Conservation (phyloP, 2,888 invertebrate species). For the Caenorhabditis macrosperma region DNA sequence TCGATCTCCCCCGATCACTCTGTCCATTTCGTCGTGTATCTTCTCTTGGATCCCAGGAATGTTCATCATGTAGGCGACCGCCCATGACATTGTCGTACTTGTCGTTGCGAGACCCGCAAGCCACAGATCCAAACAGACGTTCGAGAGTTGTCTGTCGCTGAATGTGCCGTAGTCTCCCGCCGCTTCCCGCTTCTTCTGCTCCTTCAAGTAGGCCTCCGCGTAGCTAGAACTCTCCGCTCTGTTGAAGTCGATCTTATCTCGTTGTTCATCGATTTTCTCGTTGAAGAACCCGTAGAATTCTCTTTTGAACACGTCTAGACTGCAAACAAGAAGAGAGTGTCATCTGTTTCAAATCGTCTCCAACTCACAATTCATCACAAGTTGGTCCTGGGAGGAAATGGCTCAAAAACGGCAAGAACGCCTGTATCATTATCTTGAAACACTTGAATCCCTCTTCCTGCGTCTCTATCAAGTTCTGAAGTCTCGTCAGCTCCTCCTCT, state of each 20-base stretch:
- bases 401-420: slow-evolving; percentile 13
- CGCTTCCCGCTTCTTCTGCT: slow-evolving; percentile 44
- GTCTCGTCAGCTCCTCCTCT: slow-evolving; percentile 19
- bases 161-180: slow-evolving; percentile 35
- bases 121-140: slow-evolving; percentile 52
- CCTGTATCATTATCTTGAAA: slow-evolving; percentile 19
- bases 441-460: slow-evolving; percentile 7
- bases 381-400: slow-evolving; percentile 22
- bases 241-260: slow-evolving; percentile 50
- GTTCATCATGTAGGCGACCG: slow-evolving; percentile 44
- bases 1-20: slow-evolving; percentile 62
- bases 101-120: slow-evolving; percentile 43
- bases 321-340: not conserved
- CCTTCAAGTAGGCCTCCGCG: slow-evolving; percentile 58
- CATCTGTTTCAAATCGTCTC: too few relatives aligned
- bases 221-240: slow-evolving; percentile 27
- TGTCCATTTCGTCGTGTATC: slow-evolving; percentile 64
- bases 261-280: slow-evolving; percentile 50
- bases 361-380: slow-evolving; percentile 30
- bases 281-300: slow-evolving; percentile 46
- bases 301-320: slow-evolving; percentile 15
- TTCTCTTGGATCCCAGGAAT: slow-evolving; percentile 56
- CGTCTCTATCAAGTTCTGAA: slow-evolving; percentile 25
- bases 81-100: slow-evolving; percentile 40
- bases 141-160: slow-evolving; percentile 28